phyloP scores from a whole-genome alignment of 2,113 vertebrate genomes.

The Arothron firmamentum region DNA sequence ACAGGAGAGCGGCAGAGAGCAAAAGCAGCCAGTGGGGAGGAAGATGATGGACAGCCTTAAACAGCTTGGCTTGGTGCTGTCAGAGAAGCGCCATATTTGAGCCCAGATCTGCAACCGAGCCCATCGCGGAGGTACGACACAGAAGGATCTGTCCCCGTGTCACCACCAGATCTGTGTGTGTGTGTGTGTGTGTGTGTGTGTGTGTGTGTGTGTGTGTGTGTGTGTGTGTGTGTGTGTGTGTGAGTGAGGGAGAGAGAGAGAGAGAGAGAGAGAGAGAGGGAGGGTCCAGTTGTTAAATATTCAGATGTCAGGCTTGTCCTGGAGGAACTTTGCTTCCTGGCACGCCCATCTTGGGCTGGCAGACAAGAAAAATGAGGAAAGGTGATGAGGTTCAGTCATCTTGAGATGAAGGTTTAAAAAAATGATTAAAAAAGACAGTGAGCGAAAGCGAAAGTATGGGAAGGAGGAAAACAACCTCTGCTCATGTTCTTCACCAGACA shows the following conservation, averaged over 20 bases:
- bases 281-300: conserved; percentile 70
- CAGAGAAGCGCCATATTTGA: conserved; percentile 26
- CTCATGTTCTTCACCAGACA: background rate
- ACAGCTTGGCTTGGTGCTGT: conserved; percentile 48
- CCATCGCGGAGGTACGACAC: conserved; percentile 10
- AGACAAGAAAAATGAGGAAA: conserved; percentile 7
- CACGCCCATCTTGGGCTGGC: conserved; percentile 48
- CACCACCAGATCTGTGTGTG: background rate
- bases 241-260: conserved; percentile 1
- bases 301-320: conserved; percentile 69
- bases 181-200: conserved; percentile 17
- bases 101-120: conserved; percentile 14
- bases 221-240: conserved; percentile 16
- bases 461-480: background rate
- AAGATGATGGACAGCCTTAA: conserved; percentile 62
- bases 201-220: conserved; percentile 14
- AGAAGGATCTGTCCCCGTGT: conserved; percentile 18
- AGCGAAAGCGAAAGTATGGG: conserved; percentile 5
- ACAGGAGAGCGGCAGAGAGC: conserved; percentile 25
- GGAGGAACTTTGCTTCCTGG: conserved; percentile 57
- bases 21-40: conserved; percentile 49
- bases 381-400: conserved; percentile 34
- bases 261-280: conserved; percentile 3
- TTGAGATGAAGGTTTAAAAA: conserved; percentile 8
- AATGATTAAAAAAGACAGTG: conserved; percentile 21